Percentiles rank a stretch among this genome's conserved stretches.
These are phyloP conservation scores for Xylocopa sonorina DNA, from an alignment of 1,140 invertebrate species.

Conservation along the genomic window DNA sequence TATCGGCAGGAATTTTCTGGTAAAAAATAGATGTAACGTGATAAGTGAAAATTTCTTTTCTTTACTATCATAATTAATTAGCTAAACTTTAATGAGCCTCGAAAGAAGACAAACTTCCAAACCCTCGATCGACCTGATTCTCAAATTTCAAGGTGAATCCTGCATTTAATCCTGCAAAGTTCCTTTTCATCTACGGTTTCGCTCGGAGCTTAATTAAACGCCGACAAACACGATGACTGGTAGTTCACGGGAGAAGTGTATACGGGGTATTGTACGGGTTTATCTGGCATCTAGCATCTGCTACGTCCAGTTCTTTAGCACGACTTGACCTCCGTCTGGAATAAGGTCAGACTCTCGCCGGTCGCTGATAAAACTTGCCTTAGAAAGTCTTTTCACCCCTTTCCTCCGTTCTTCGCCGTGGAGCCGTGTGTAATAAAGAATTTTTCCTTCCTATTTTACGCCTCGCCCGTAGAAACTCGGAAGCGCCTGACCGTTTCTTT, in stretches of 20 bases:
- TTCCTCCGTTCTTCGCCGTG: conserved; percentile 51
- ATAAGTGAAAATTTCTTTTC: too few species aligned
- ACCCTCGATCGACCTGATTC: too few species aligned
- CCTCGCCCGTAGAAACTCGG: background rate
- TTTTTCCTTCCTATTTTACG: conserved; percentile 38
- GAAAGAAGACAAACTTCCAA: too few species aligned
- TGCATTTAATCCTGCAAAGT: too few species aligned
- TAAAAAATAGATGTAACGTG: too few species aligned
- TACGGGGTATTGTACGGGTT: conserved; percentile 7
- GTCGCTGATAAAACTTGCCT: conserved; percentile 62
- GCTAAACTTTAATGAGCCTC: too few species aligned
- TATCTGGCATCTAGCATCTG: conserved; percentile 30
- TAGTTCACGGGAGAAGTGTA: background rate
- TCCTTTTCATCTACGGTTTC: too few species aligned
- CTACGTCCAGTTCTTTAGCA: conserved; percentile 27
- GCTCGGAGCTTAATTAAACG: background rate
- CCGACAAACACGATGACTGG: background rate
- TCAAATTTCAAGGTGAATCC: too few species aligned
- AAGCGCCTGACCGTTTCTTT: background rate
- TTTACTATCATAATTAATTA: too few species aligned
- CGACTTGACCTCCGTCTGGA: conserved; percentile 52
- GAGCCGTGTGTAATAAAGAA: conserved; percentile 34
- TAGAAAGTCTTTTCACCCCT: conserved; percentile 68
- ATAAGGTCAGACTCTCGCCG: conserved; percentile 66
- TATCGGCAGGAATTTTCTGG: too few species aligned